phyloP scores from a whole-genome alignment of 2,888 invertebrate genomes.

The Eristalinus aeneus region DNA sequence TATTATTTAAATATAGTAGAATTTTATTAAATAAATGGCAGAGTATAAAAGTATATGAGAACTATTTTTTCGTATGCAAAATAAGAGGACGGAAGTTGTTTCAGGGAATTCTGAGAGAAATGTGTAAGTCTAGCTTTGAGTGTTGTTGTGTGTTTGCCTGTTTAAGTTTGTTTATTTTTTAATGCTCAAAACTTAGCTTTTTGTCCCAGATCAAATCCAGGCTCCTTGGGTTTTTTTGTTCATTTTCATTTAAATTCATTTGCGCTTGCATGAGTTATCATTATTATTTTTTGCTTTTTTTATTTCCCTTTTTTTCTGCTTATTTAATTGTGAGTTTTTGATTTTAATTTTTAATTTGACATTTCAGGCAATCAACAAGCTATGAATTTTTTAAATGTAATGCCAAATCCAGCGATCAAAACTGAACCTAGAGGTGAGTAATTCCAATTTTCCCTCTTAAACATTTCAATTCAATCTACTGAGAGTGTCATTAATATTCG shows the following conservation, averaged over 20 bases:
- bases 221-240: background rate
- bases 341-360: slow-evolving; percentile 8
- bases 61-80: slow-evolving; percentile 41
- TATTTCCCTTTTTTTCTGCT: slow-evolving; percentile 8
- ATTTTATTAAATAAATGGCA: slow-evolving; percentile 48
- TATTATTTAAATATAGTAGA: slow-evolving; percentile 26
- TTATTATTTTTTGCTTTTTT: slow-evolving; percentile 12
- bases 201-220: background rate
- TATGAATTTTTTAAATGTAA: slow-evolving; percentile 76
- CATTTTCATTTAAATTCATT: background rate
- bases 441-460: background rate
- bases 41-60: slow-evolving; percentile 28
- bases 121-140: slow-evolving; percentile 24
- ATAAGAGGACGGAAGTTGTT: slow-evolving; percentile 3
- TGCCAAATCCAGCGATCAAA: slow-evolving; percentile 78
- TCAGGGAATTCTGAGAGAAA: slow-evolving; percentile 11
- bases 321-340: background rate
- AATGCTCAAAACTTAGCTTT: too few relatives aligned
- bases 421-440: slow-evolving; percentile 79
- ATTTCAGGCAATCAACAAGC: slow-evolving; percentile 53
- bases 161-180: background rate
- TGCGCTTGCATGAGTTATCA: background rate
- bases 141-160: slow-evolving; percentile 23
- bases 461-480: background rate
- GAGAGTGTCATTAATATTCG: too few relatives aligned